Conservation (phyloP, 2,797 vertebrate species). For the Tapera naevia region DNA sequence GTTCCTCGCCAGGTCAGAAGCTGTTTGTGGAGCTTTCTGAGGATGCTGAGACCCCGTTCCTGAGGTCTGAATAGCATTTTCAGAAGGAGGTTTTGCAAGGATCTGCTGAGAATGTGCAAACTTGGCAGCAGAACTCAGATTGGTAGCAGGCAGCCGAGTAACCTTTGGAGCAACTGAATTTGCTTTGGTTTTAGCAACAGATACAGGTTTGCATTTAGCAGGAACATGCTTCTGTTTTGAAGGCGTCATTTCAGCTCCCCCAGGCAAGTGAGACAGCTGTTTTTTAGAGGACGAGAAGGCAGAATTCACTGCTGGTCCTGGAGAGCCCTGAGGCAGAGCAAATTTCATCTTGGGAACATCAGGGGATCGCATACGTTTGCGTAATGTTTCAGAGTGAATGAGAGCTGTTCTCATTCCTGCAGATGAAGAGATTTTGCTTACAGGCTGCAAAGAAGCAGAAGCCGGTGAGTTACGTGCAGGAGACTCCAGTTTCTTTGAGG, state of each 20-base stretch:
- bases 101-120: constrained; percentile 54
- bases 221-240: constrained; percentile 38
- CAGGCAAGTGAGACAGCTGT: constrained; percentile 12
- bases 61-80: background rate
- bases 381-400: constrained; percentile 73
- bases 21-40: background rate
- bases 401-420: background rate
- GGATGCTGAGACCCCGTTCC: background rate
- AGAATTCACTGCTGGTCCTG: background rate
- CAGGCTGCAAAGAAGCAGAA: background rate
- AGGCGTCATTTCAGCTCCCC: background rate
- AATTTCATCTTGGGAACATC: constrained; percentile 48
- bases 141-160: constrained; percentile 68
- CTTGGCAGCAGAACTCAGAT: constrained; percentile 38
- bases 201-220: constrained; percentile 1
- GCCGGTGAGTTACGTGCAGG: background rate
- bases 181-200: background rate
- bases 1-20: constrained; percentile 22
- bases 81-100: constrained; percentile 44
- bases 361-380: constrained; percentile 80
- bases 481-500: constrained; percentile 48
- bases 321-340: background rate
- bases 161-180: constrained; percentile 47
- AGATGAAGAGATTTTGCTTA: constrained; percentile 15
- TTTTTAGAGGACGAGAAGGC: background rate